Percentiles rank a stretch among this genome's conserved stretches.
phyloP scores from a whole-genome alignment of 2,797 vertebrate genomes.

The Pipistrellus pygmaeus region DNA sequence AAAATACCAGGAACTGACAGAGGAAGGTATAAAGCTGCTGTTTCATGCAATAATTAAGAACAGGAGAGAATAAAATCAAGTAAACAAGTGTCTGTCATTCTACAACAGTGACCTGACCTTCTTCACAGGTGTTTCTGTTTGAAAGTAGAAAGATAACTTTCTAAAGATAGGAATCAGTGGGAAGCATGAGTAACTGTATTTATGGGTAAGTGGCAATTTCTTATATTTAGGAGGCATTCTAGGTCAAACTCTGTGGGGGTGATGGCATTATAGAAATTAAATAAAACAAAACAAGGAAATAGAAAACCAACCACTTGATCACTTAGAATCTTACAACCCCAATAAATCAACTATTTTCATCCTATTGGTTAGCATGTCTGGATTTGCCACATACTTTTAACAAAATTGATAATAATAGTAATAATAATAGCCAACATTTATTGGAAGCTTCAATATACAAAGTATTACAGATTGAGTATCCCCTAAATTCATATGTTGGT shows the following conservation, averaged over 20 bases:
- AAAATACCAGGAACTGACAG: not conserved
- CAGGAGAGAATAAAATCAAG: not conserved
- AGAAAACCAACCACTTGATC: not conserved
- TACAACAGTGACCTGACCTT: accelerated
- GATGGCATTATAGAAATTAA: not conserved
- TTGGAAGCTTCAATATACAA: not conserved
- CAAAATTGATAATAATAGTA: too few species aligned
- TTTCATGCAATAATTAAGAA: not conserved
- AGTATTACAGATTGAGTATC: not conserved
- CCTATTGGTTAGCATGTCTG: not conserved
- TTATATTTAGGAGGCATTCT: not conserved
- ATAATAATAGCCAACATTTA: too few species aligned
- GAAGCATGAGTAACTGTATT: not conserved
- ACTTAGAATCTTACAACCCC: not conserved
- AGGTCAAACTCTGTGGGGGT: not conserved
- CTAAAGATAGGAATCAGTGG: not conserved
- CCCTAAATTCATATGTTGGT: not conserved
- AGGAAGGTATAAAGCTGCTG: not conserved
- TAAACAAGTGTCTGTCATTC: too few species aligned
- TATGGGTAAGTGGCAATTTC: not conserved
- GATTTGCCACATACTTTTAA: not conserved
- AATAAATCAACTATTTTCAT: not conserved
- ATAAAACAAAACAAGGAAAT: not conserved
- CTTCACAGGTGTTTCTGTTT: not conserved
- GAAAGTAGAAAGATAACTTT: not conserved